Evolutionary conservation across 1,140 invertebrate genomes (phyloP).

Genomic region (Trinorchestia longiramus): DNA sequence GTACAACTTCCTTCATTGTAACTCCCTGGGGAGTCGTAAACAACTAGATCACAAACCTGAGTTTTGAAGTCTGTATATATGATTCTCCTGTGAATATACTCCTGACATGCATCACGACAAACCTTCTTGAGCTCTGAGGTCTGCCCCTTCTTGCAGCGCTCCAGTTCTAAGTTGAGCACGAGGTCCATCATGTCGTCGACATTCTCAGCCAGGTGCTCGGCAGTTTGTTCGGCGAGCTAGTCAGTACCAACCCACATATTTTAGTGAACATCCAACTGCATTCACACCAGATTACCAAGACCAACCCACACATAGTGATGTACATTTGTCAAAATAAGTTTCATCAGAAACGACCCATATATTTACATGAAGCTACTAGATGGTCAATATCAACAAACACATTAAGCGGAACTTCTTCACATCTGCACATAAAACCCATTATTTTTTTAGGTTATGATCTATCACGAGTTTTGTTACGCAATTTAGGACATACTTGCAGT

Average conservation of each 20-base stretch:
- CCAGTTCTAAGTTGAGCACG: background rate
- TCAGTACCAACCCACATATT: background rate
- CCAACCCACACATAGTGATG: background rate
- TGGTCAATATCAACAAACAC: background rate
- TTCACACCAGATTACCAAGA: background rate
- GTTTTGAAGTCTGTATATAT: background rate
- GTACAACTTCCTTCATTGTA: background rate
- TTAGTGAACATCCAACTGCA: background rate
- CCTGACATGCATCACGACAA: background rate
- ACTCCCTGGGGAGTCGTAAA: background rate
- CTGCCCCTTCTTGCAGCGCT: slow-evolving; percentile 27
- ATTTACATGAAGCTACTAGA: background rate
- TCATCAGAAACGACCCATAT: background rate
- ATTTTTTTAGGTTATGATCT: background rate
- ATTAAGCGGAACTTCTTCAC: background rate
- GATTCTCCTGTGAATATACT: background rate
- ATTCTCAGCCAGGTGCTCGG: slow-evolving; percentile 23
- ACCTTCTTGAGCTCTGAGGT: background rate
- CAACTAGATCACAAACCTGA: background rate
- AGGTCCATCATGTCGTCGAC: slow-evolving; percentile 41
- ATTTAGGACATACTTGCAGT: background rate
- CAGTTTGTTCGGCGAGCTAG: slow-evolving; percentile 32
- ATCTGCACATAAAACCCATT: background rate
- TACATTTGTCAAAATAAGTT: background rate
- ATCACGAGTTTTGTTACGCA: background rate